phyloP scores from a whole-genome alignment of 2,888 invertebrate genomes.

The Sesia apiformis region DNA sequence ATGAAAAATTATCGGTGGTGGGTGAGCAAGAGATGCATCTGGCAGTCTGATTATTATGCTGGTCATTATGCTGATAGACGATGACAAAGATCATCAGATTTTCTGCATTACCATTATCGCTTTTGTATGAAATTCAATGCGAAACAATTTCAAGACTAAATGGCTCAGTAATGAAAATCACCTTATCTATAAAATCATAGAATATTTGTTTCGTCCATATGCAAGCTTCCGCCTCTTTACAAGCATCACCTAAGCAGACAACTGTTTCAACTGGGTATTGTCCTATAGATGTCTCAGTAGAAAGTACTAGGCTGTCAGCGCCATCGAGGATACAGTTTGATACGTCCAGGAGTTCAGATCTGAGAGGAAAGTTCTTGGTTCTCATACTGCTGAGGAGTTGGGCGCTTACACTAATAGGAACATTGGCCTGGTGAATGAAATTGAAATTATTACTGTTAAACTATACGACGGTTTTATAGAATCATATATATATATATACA shows the following conservation, averaged over 20 bases:
- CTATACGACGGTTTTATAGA: too few species aligned
- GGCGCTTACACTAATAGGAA: constrained; percentile 44
- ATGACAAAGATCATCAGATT: too few species aligned
- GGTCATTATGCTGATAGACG: too few species aligned
- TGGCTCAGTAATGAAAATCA: constrained; percentile 6
- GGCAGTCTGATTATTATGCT: too few species aligned
- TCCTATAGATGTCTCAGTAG: constrained; percentile 81
- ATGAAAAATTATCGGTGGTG: too few species aligned
- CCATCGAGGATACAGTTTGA: constrained; percentile 84
- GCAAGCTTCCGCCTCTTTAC: constrained; percentile 82
- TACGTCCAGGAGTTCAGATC: constrained; percentile 80
- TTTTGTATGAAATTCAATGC: too few species aligned
- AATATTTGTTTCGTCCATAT: constrained; percentile 69
- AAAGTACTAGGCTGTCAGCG: constrained; percentile 79
- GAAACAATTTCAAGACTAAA: background rate
- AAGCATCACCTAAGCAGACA: constrained; percentile 56
- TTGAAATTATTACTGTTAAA: too few species aligned
- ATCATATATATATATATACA: too few species aligned
- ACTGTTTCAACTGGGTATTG: constrained; percentile 72
- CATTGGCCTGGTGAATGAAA: constrained; percentile 31
- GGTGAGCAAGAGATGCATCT: too few species aligned
- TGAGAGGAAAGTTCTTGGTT: constrained; percentile 36
- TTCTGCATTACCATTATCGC: too few species aligned
- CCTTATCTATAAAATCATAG: constrained; percentile 56
- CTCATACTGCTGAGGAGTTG: constrained; percentile 53